phyloP scores from a whole-genome alignment of 2,797 vertebrate genomes.

The Takifugu ocellatus region DNA sequence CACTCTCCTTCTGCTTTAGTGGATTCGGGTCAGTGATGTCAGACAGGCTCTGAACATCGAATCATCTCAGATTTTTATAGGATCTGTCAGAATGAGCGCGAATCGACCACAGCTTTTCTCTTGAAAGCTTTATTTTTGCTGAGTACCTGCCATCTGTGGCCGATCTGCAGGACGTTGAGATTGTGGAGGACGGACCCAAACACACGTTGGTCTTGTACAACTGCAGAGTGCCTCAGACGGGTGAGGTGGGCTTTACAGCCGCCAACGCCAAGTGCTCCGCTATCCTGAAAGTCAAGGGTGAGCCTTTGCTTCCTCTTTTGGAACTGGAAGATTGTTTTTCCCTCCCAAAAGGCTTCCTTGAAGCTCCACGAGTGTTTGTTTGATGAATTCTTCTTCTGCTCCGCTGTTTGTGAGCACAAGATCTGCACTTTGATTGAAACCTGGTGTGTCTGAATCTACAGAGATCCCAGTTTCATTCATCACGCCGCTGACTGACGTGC shows the following conservation, averaged over 20 bases:
- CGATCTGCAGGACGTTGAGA: conserved; percentile 86
- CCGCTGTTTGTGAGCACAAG: not conserved
- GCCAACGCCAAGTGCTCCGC: conserved; percentile 92
- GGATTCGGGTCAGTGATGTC: not conserved
- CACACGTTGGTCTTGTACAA: conserved; percentile 92
- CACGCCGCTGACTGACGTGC: conserved; percentile 87
- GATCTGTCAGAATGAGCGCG: conserved; percentile 14
- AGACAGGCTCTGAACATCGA: not conserved
- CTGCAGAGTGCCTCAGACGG: conserved; percentile 89
- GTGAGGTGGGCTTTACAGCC: conserved; percentile 89
- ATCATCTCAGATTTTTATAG: not conserved
- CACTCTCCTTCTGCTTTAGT: conserved; percentile 11
- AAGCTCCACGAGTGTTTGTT: not conserved
- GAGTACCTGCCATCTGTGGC: conserved; percentile 39
- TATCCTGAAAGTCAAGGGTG: conserved; percentile 99
- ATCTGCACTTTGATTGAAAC: conserved; percentile 17
- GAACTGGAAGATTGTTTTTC: not conserved
- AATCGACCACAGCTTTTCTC: conserved; percentile 2
- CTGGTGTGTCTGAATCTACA: conserved; percentile 67
- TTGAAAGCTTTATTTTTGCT: conserved; percentile 24
- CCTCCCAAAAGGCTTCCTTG: not conserved
- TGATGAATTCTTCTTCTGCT: not conserved
- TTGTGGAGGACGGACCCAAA: conserved; percentile 92
- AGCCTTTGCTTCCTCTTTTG: not conserved
- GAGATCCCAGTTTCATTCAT: conserved; percentile 92